Evolutionary conservation across 2,797 vertebrate species (phyloP).

Genomic region (Myiothlypis coronata): DNA sequence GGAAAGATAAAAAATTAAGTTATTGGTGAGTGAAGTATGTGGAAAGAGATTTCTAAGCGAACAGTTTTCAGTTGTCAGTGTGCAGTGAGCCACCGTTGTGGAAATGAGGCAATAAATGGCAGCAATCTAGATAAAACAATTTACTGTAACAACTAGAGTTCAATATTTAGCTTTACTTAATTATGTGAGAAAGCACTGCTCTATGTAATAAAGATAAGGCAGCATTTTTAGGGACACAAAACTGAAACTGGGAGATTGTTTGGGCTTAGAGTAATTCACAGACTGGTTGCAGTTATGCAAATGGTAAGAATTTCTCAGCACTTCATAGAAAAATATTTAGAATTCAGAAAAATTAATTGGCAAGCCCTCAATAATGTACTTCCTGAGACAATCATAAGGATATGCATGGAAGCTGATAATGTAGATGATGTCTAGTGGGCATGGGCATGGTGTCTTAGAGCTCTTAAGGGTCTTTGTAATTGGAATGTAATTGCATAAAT

Average conservation of each 20-base stretch:
- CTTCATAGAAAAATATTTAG: neutral
- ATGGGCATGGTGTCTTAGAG: neutral
- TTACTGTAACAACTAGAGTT: neutral
- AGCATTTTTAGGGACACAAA: neutral
- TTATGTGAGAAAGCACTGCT: neutral
- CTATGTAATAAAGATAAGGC: neutral
- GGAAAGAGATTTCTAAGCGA: slow-evolving; percentile 28
- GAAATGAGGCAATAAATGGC: neutral
- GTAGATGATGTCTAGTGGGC: neutral
- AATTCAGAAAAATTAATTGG: neutral
- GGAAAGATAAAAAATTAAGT: neutral
- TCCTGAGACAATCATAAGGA: neutral
- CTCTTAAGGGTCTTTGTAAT: neutral
- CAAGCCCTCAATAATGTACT: neutral
- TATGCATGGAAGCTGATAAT: neutral
- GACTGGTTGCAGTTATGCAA: neutral
- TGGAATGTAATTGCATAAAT: neutral
- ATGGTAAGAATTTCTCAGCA: neutral
- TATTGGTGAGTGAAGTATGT: neutral
- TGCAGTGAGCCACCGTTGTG: neutral
- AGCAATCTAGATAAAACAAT: neutral
- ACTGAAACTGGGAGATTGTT: neutral
- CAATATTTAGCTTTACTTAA: neutral
- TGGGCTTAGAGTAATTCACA: neutral
- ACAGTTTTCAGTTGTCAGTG: neutral